A percentile compares a stretch with the other conserved stretches of the same genome.
Evolutionary conservation across 2,888 invertebrate species (phyloP).

Genomic region (Listrodromus nycthemerus): DNA sequence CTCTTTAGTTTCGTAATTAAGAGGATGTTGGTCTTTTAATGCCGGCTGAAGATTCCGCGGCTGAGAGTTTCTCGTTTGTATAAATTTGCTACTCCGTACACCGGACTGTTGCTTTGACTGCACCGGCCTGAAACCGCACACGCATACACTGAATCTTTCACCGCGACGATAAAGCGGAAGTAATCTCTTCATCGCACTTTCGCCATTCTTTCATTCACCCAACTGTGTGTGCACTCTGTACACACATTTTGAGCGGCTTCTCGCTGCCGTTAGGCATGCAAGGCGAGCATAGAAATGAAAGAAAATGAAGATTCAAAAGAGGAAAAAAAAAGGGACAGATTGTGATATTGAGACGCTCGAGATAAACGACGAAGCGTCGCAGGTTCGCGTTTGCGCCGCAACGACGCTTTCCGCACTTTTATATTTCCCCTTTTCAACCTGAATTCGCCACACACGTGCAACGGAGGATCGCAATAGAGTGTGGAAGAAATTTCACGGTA

Average conservation of each 20-base stretch:
- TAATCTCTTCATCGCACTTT: slow-evolving; percentile 78
- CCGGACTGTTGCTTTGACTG: slow-evolving; percentile 20
- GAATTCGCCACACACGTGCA: slow-evolving; percentile 7
- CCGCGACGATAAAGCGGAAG: slow-evolving; percentile 68
- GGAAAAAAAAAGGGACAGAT: slow-evolving; percentile 48
- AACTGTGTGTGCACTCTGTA: slow-evolving; percentile 23
- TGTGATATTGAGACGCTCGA: slow-evolving; percentile 33
- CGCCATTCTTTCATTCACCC: slow-evolving; percentile 77
- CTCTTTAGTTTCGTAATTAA: slow-evolving; percentile 36
- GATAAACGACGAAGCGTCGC: slow-evolving; percentile 42
- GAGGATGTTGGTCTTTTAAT: slow-evolving; percentile 12
- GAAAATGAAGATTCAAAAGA: slow-evolving; percentile 33
- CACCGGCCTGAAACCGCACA: slow-evolving; percentile 24
- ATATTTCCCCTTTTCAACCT: slow-evolving; percentile 55
- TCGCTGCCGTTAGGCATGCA: slow-evolving; percentile 20
- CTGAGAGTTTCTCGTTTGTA: slow-evolving; percentile 5
- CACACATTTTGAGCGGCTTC: slow-evolving; percentile 34
- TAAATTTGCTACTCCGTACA: neutral
- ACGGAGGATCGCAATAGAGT: neutral
- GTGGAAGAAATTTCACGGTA: slow-evolving; percentile 34
- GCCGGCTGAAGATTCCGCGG: neutral
- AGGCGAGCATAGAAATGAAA: slow-evolving; percentile 29
- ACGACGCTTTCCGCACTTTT: slow-evolving; percentile 25
- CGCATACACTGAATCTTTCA: slow-evolving; percentile 63
- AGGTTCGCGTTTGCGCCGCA: slow-evolving; percentile 14